phyloP scores from a whole-genome alignment of 2,888 invertebrate genomes.

The Trissonchulus latispiculum region DNA sequence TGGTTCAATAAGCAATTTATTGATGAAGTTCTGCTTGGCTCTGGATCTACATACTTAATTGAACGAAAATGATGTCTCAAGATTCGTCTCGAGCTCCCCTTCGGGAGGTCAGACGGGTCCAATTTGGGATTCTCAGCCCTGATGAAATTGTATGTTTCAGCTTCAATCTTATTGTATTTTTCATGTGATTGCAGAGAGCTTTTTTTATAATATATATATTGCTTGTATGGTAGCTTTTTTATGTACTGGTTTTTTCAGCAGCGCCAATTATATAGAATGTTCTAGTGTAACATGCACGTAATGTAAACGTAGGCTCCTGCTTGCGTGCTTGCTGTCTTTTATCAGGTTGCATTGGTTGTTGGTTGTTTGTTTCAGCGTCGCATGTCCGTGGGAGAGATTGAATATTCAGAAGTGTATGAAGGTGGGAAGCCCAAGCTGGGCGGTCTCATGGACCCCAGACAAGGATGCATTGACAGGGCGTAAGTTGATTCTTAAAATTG shows the following conservation, averaged over 20 bases:
- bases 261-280: neutral
- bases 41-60: too few relatives aligned
- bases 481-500: neutral
- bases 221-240: too few relatives aligned
- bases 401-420: conserved; percentile 95
- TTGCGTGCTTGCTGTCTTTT: conserved; percentile 27
- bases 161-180: neutral
- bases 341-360: too few relatives aligned
- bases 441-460: conserved; percentile 97
- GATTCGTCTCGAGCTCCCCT: conserved; percentile 87
- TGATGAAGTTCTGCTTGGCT: too few relatives aligned
- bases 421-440: conserved; percentile 94
- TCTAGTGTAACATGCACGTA: neutral
- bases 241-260: neutral
- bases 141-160: conserved; percentile 89
- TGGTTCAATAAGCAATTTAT: too few relatives aligned
- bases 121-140: conserved; percentile 95
- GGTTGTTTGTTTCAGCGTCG: conserved; percentile 69
- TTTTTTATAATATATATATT: too few relatives aligned
- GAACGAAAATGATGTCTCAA: too few relatives aligned
- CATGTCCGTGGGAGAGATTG: conserved; percentile 85
- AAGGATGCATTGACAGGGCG: conserved; percentile 88
- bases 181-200: neutral
- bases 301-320: neutral
- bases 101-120: conserved; percentile 84